Conservation (phyloP, 2,888 invertebrate species). For the Eristalis intricaria region DNA sequence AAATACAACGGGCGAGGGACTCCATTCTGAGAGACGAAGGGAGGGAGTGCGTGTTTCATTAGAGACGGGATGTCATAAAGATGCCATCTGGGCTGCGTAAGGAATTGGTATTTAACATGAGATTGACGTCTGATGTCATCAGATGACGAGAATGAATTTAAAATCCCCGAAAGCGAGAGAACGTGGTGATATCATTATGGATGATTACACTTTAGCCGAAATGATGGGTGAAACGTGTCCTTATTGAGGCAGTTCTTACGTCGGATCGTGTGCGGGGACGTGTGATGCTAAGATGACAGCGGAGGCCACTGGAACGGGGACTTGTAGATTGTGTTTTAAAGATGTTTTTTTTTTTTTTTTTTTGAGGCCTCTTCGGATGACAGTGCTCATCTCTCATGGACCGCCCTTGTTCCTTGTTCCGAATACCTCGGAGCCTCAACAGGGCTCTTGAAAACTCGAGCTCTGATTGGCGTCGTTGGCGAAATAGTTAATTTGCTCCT, state of each 20-base stretch:
- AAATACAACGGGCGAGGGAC: background rate
- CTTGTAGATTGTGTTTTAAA: background rate
- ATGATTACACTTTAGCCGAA: background rate
- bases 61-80: conserved; percentile 16
- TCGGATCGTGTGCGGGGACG: background rate
- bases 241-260: background rate
- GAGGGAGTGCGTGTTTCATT: conserved; percentile 1
- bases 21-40: too few relatives aligned
- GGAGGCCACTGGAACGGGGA: background rate
- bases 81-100: conserved; percentile 14
- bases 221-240: background rate
- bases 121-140: conserved; percentile 21
- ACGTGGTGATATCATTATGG: background rate
- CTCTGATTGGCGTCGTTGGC: too few relatives aligned
- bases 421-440: too few relatives aligned
- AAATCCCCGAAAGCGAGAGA: background rate
- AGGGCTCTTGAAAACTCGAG: too few relatives aligned
- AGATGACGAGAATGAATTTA: conserved; percentile 15
- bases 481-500: too few relatives aligned
- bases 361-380: too few relatives aligned
- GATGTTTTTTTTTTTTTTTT: background rate
- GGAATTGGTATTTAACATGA: conserved; percentile 9
- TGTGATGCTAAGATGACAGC: background rate
- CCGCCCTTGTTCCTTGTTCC: too few relatives aligned
- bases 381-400: too few relatives aligned